Evolutionary conservation across 2,888 invertebrate genomes (phyloP), one percentile per base, ranked within the genome.

Genomic region (Julus scandinavius): DNA sequence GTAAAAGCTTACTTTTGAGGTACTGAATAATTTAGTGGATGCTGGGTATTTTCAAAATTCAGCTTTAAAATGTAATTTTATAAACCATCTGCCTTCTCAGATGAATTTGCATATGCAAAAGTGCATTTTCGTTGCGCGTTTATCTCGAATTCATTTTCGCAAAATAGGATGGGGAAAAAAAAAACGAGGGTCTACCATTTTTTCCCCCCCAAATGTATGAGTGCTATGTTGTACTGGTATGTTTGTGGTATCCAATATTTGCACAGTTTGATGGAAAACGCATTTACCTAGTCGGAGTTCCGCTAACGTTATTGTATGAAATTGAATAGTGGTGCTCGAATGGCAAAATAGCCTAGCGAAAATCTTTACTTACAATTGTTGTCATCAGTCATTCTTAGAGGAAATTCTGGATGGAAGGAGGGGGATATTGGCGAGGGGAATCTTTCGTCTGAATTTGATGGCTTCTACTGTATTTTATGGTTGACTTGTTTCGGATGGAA

Each of bases 221-320:
- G 72, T 9, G 72, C 9, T 29, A n/a, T 72, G 29, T 72, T 72
- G 72, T 58, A 58, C 9, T 72, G 72, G 72, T 29, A 72, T 72
- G 72, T 72, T 72, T 72, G 72, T 72, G 72, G 72, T 72, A 72
- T 72, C 72, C 72, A 72, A 72, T 72, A 72, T 72, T 72, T 72
- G 72, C 72, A 72, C 72, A 72, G 72, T 72, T 11, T 72, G 72
- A 72, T 72, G 72, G 72, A 72, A 72, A 72, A 72, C 72, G 72
- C 72, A 72, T 72, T 72, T 72, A 72, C 72, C 72, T 72, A 29
- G 72, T 72, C 72, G 72, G 20, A 72, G 72, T 72, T 29, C 72
- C 72, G 72, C 72, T 72, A 72, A 72, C 29, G 72, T 72, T 72
- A 72, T 72, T 72, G 72, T 72, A 72, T 72, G 72, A 72, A 72